These are phyloP conservation scores for Strigops habroptila DNA, from an alignment of 2,113 vertebrate genomes.

Conservation along the genomic window DNA sequence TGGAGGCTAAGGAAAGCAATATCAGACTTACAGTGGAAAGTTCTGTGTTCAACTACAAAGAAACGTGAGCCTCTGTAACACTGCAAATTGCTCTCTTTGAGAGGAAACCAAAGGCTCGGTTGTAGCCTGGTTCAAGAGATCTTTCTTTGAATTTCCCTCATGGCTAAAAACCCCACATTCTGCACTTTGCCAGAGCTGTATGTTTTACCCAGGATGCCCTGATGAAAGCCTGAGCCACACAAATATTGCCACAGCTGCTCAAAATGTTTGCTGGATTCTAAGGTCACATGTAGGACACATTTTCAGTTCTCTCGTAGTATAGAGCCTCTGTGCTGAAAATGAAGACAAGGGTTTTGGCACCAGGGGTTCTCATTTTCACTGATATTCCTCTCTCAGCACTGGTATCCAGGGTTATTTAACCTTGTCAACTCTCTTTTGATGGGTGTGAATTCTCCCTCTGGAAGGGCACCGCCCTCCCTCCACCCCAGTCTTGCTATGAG, in stretches of 20 bases:
- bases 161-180: not conserved
- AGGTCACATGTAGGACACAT: not conserved
- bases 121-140: not conserved
- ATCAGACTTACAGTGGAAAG: not conserved
- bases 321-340: not conserved
- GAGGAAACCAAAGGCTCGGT: conserved; percentile 7
- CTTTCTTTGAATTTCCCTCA: not conserved
- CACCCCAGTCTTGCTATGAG: not conserved
- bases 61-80: not conserved
- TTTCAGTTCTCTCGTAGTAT: not conserved
- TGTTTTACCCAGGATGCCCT: not conserved
- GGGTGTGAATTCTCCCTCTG: not conserved
- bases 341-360: not conserved
- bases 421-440: not conserved
- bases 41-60: conserved; percentile 4
- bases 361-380: not conserved
- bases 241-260: conserved; percentile 28
- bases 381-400: not conserved
- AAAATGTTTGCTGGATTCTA: not conserved
- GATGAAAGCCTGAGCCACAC: conserved; percentile 5
- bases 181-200: not conserved
- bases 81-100: not conserved
- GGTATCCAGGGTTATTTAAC: not conserved
- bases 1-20: not conserved
- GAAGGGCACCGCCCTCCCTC: not conserved